phyloP scores from a whole-genome alignment of 2,888 invertebrate genomes.

The Drosophila kambysellisi region DNA sequence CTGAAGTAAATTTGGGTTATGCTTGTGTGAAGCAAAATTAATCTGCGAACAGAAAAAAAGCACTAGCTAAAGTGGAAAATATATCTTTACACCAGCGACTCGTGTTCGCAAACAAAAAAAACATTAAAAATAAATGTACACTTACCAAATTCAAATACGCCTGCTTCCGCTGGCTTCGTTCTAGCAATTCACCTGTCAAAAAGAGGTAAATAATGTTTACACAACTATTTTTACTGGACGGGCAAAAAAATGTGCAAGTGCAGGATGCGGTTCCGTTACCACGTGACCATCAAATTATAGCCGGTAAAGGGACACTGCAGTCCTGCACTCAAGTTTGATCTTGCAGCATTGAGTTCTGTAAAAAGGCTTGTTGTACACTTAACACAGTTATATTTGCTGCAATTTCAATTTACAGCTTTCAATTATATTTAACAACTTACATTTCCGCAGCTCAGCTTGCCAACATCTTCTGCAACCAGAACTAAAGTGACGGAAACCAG shows the following conservation, averaged over 20 bases:
- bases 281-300: constrained; percentile 50
- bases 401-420: constrained; percentile 11
- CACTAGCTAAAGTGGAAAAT: constrained; percentile 80
- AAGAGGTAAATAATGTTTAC: neutral
- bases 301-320: constrained; percentile 24
- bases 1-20: constrained; percentile 79
- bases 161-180: neutral
- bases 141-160: constrained; percentile 49
- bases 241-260: constrained; percentile 8
- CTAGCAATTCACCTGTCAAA: constrained; percentile 53
- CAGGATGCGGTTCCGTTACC: constrained; percentile 20
- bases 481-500: constrained; percentile 36
- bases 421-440: constrained; percentile 43
- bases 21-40: constrained; percentile 80
- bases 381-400: constrained; percentile 79
- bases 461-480: constrained; percentile 3
- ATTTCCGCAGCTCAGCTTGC: neutral
- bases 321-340: constrained; percentile 44
- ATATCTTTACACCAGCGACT: constrained; percentile 83
- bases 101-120: constrained; percentile 63
- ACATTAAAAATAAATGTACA: neutral
- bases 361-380: constrained; percentile 40
- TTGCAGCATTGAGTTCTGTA: constrained; percentile 80
- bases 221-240: neutral
- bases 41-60: constrained; percentile 83